These are phyloP conservation scores for Cossypha caffra DNA, from an alignment of 2,797 vertebrate genomes.

Conservation along the genomic window DNA sequence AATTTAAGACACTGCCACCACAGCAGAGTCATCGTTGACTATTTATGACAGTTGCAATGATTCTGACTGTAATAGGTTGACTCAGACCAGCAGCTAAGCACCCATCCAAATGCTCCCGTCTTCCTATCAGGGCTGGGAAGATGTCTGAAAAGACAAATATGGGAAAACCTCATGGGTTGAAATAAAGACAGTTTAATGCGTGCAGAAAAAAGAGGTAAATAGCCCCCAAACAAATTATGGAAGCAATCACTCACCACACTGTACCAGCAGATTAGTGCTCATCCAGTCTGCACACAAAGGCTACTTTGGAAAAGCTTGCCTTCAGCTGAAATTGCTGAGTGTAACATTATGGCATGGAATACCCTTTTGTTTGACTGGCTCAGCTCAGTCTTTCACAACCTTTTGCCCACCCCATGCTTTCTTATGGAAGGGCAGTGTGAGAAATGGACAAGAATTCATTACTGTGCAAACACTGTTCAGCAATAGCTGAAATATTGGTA, in stretches of 20 bases:
- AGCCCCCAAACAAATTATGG: fast-evolving
- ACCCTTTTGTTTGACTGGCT: background rate
- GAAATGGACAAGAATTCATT: background rate
- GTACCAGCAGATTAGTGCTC: background rate
- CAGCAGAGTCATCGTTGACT: background rate
- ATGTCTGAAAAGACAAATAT: background rate
- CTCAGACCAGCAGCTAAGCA: fast-evolving
- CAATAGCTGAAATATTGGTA: background rate
- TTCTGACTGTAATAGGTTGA: background rate
- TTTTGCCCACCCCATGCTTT: background rate
- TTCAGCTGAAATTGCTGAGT: background rate
- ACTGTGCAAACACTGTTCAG: background rate
- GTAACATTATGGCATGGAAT: background rate
- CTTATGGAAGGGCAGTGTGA: fast-evolving
- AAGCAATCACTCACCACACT: background rate
- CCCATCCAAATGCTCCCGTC: fast-evolving
- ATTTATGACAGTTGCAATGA: background rate
- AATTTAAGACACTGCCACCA: background rate
- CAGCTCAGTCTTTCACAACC: background rate
- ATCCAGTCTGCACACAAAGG: fast-evolving
- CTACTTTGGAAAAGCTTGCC: background rate
- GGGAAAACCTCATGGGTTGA: background rate
- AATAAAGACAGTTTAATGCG: background rate
- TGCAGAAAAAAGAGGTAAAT: background rate
- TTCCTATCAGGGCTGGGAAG: fast-evolving